Evolutionary conservation across 1,140 invertebrate species (phyloP), one percentile per base, ranked within the genome.

Genomic region (Meloidogyne floridensis): DNA sequence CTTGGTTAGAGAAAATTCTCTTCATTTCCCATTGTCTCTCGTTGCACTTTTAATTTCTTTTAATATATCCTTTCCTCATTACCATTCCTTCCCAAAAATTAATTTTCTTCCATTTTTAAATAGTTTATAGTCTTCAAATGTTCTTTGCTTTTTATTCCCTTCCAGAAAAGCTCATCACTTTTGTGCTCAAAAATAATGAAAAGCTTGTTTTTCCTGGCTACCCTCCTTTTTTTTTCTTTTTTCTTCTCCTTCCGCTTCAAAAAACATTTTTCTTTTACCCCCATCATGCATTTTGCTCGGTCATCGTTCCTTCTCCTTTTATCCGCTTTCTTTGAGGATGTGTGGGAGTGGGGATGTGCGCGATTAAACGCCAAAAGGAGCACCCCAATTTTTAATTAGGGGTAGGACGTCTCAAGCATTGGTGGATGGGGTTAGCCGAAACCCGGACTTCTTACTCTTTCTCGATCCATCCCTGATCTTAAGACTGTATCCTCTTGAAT

Each of bases 141-240:
- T 11, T 65, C 59, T 65, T 65, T 65, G 59, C 59, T 65, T 65
- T 18, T 65, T 65, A 65, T 65, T n/a, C 59, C n/a, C 3, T 18
- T 65, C n/a, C 15, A 6, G 2, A 65, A 65, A 65, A 65, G 59
- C 59, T 65, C 59, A 65, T 65, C 59, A 65, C 59, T 65, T 65
- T 65, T 65, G 59, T 65, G 59, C 59, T 65, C n/a, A 65, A 65
- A 65, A 65, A 65, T 65, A 65, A 65, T 65, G n/a, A 65, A 65
- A 65, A 65, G 59, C 59, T 11, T 65, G 59, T 65, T 59, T 59
- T 59, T 59, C 56, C 13, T 65, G 15, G n/a, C 59, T 65, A 65
- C 59, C 11, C 13, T 13, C 15, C 1, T 18, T 65, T 65, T 6
- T n/a, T 65, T 13, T 65, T 65, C n/a, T 11, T 54, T n/a, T 5